Conservation (phyloP, 2,113 vertebrate species). For the rabbit (Oryctolagus cuniculus) region mOryCun1.1 NC_091449.1:60483501-60484000, state of each 20-base stretch:
- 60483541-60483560: no score
- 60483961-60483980: background rate
- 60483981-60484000: background rate
- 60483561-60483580: no score
- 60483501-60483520: no score
- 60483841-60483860: background rate
- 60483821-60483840: background rate
- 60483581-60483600: background rate
- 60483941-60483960: background rate
- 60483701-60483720: background rate
- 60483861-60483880: background rate
- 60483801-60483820: background rate
- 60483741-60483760: background rate
- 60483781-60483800: background rate
- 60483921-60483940: background rate
- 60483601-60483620: accelerated
- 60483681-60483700: background rate
- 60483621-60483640: accelerated
- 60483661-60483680: background rate
- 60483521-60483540: no score
- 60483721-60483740: background rate
- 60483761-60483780: background rate
- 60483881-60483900: background rate
- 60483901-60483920: no score
- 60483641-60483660: no score